Evolutionary conservation across 2,888 invertebrate genomes (phyloP), one percentile per base, ranked within the genome.

Genomic region (Drymonia ruficornis): DNA sequence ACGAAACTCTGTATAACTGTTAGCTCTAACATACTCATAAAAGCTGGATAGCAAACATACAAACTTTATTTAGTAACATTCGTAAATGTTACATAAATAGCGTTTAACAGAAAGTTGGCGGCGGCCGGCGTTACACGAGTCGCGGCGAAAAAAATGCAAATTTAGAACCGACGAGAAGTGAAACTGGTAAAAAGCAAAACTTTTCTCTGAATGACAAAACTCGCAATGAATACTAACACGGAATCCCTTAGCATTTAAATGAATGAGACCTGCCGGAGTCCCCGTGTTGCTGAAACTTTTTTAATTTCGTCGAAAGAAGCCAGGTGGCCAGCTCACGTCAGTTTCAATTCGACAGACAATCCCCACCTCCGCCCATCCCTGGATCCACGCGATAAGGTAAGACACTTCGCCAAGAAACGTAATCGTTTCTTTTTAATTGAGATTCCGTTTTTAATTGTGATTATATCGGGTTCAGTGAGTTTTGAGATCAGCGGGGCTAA

Each of bases 231-330:
- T 88, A 84, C 87, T 84, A 86, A 87, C 84, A 70, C 73, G 68
- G 84, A 85, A 87, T 86, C 84, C 84, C 84, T 87, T 86, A 86
- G 86, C 84, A 89, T 89, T 89, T 88, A 87, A 89, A 89, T 87
- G 87, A 87, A 86, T 78, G 87, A 80, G 83, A 84, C 80, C 82
- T 83, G 69, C 75, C 67, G 82, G 85, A 8, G 78, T 83, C 83
- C 75, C 78, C 78, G 79, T 83, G 84, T 86, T 79, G 78, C 79
- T 77, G 77, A 84, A 90, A 91, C 88, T 91, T 91, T 91, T 91
- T 91, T 91, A 91, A 91, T 91, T 91, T 91, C 82, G 87, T 78
- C 80, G 84, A 83, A 85, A 85, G 85, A 70, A 81, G 77, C 83
- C 90, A 91, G 91, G 90, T 91, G 91, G 81, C 80, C 74, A 63